Evolutionary conservation across 1,140 invertebrate species (phyloP).

Genomic region (Drosophila pruinosa): DNA sequence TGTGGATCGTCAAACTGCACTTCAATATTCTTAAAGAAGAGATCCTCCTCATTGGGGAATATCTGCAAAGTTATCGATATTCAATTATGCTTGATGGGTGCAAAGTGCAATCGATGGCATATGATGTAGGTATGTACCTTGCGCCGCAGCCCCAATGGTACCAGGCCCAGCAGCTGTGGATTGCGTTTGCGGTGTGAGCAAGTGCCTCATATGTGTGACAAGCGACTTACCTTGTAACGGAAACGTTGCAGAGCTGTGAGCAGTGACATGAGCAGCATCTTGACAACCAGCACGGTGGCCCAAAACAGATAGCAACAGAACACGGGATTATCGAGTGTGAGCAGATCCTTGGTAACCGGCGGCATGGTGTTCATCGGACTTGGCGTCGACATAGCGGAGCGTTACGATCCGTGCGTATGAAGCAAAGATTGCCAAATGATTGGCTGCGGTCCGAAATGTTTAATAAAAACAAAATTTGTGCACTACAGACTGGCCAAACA

Average conservation of each 20-base stretch:
- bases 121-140: slow-evolving; percentile 52
- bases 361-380: too few species aligned
- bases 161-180: slow-evolving; percentile 66
- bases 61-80: slow-evolving; percentile 50
- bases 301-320: slow-evolving; percentile 84
- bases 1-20: slow-evolving; percentile 77
- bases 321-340: slow-evolving; percentile 81
- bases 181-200: slow-evolving; percentile 26
- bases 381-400: background rate
- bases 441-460: too few species aligned
- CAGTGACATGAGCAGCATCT: slow-evolving; percentile 84
- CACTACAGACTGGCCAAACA: slow-evolving; percentile 53
- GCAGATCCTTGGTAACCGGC: slow-evolving; percentile 40
- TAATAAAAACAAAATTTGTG: background rate
- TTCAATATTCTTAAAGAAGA: slow-evolving; percentile 75
- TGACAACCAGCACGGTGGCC: slow-evolving; percentile 83
- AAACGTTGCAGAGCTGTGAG: slow-evolving; percentile 84
- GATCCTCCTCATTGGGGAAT: slow-evolving; percentile 75
- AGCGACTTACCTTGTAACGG: slow-evolving; percentile 82
- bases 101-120: background rate
- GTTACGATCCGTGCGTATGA: slow-evolving; percentile 18
- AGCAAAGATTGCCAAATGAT: slow-evolving; percentile 33
- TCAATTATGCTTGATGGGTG: too few species aligned
- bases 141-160: slow-evolving; percentile 61
- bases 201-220: too few species aligned